Evolutionary conservation across 2,888 invertebrate genomes (phyloP), one percentile per base, ranked within the genome.

Genomic region (Drosophila mercatorum): DNA sequence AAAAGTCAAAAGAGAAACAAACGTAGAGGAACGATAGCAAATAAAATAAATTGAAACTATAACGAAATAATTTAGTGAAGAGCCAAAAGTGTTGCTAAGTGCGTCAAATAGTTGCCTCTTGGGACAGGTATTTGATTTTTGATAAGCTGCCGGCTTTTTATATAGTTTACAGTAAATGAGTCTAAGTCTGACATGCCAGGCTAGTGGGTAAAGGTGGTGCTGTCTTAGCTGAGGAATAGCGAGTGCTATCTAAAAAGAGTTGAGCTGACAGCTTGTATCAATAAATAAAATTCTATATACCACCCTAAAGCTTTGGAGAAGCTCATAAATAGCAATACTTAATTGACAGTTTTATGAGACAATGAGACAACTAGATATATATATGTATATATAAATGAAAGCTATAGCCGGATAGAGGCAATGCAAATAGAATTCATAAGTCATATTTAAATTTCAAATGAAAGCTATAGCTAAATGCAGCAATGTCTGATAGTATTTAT

Each of bases 71-170:
- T 51, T 22, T 12, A 22, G 22, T 51, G 51, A 51, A 17, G 10
- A 17, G 34, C 34, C 11, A 11, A 51, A 51, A 51, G 31, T 34
- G 31, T 51, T n/a, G 51, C 34, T 11, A 17, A 51, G 22, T 22
- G 51, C 51, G 17, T 17, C 3, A 34, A 34, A 11, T 11, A 51
- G 51, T 17, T 34, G 51, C 7, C 51, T 36, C 36, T 51, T 22
- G 36, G 26, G 26, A 53, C 38, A 53, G 53, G 53, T 53, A 53
- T 40, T n/a, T 22, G 22, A 53, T 38, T 53, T 22, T 38, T 38
- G 22, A 26, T 38, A 53, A 36, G 52, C 26, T 53, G n/a, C 40
- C 53, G 26, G 53, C 53, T n/a, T 40, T 22, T 51, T 36, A 7
- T 12, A 22, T 0, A 17, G 17, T 17, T 12, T 36, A 34, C 3